Percentiles rank a stretch among this genome's conserved stretches.
Conservation (phyloP, 2,888 invertebrate genomes). For the Tetragonula carbonaria region DNA sequence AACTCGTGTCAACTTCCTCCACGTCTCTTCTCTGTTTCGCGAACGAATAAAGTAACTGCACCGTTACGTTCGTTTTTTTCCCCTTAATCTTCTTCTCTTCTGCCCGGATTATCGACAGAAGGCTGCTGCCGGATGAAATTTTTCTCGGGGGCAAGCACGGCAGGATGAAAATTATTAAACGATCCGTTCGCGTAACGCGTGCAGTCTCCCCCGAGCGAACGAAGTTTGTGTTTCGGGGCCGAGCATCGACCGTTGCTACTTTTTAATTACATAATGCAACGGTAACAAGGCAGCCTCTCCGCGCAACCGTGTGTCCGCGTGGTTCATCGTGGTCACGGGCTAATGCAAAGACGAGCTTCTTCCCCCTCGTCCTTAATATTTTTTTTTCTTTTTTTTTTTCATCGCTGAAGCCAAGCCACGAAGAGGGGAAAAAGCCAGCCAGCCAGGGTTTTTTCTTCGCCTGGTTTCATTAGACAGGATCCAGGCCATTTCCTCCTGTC, state of each 20-base stretch:
- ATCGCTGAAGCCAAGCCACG: neutral
- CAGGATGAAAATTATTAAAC: conserved; percentile 31
- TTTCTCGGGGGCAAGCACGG: neutral
- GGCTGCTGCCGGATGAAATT: conserved; percentile 13
- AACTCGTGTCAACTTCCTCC: neutral
- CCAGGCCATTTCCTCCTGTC: conserved; percentile 22
- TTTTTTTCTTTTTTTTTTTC: neutral
- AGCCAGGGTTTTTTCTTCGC: conserved; percentile 10
- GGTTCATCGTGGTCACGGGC: conserved; percentile 26
- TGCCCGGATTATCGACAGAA: conserved; percentile 12
- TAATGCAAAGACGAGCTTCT: conserved; percentile 44
- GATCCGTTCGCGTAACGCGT: neutral
- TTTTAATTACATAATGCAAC: conserved; percentile 58
- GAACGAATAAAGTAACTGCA: conserved; percentile 1
- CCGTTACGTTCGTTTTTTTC: neutral
- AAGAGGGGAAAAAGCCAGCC: neutral
- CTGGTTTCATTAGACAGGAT: conserved; percentile 45
- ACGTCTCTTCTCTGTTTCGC: neutral
- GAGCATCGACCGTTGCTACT: conserved; percentile 29
- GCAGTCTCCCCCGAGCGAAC: neutral
- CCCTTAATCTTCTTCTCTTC: neutral
- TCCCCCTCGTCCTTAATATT: neutral
- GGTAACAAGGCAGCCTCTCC: neutral
- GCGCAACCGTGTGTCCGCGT: neutral
- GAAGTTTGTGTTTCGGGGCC: conserved; percentile 32